phyloP scores from a whole-genome alignment of 2,797 vertebrate species.

The Chelidonichthys spinosus region DNA sequence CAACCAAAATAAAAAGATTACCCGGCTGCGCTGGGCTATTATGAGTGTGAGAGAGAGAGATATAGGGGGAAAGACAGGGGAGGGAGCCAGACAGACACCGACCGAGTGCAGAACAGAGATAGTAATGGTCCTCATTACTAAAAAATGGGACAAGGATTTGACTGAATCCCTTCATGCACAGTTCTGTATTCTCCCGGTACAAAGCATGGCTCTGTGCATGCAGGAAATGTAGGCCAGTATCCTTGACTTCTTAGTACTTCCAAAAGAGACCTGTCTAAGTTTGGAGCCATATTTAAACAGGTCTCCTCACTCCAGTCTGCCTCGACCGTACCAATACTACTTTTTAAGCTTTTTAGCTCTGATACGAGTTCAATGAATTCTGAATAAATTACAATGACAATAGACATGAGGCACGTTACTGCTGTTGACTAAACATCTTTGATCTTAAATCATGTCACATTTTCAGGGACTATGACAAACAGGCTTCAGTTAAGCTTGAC shows the following conservation, averaged over 20 bases:
- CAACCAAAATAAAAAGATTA: slow-evolving; percentile 65
- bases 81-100: slow-evolving; percentile 30
- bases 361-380: background rate
- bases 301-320: background rate
- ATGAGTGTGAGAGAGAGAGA: slow-evolving; percentile 44
- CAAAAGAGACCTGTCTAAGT: slow-evolving; percentile 13
- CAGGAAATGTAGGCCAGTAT: slow-evolving; percentile 60
- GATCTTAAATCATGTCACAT: background rate
- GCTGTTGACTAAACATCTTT: background rate
- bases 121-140: slow-evolving; percentile 66
- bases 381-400: background rate
- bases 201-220: slow-evolving; percentile 44
- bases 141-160: slow-evolving; percentile 62
- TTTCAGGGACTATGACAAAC: slow-evolving; percentile 5
- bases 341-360: background rate
- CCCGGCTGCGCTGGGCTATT: slow-evolving; percentile 15
- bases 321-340: background rate
- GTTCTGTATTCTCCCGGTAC: slow-evolving; percentile 62
- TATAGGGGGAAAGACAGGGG: slow-evolving; percentile 10
- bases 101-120: slow-evolving; percentile 55
- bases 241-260: slow-evolving; percentile 50
- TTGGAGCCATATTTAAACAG: slow-evolving; percentile 23
- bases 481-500: slow-evolving; percentile 20
- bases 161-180: slow-evolving; percentile 50
- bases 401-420: background rate